Evolutionary conservation across 2,113 vertebrate genomes (phyloP).

Genomic region (Balaeniceps rex): DNA sequence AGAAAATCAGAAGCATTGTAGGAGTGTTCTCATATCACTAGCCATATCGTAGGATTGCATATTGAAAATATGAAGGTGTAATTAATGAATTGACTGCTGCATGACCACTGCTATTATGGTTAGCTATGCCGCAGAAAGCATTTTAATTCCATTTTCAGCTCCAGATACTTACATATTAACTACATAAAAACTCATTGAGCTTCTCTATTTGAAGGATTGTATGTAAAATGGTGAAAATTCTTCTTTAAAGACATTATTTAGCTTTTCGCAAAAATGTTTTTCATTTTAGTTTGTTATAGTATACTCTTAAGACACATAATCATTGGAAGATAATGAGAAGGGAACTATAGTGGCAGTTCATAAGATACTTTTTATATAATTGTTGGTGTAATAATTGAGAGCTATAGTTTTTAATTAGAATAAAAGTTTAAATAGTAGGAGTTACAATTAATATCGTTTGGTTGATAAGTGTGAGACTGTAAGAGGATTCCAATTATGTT

Average conservation of each 20-base stretch:
- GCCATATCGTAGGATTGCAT: not conserved
- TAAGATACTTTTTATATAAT: not conserved
- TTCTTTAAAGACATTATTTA: not conserved
- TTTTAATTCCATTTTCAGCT: not conserved
- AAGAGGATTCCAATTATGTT: not conserved
- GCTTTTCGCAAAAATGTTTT: not conserved
- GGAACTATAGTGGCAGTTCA: not conserved
- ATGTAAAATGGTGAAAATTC: not conserved
- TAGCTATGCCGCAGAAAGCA: not conserved
- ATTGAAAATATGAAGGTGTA: not conserved
- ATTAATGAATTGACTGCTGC: not conserved
- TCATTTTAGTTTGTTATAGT: not conserved
- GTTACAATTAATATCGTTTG: not conserved
- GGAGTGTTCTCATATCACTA: not conserved
- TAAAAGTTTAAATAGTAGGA: not conserved
- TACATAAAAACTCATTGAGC: not conserved
- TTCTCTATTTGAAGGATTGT: not conserved
- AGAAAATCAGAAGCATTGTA: not conserved
- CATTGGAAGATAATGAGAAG: not conserved
- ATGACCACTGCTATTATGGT: not conserved
- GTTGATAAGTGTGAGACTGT: not conserved
- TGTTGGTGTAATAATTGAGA: not conserved
- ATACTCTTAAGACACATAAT: not conserved
- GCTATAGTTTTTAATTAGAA: not conserved
- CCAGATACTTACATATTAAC: not conserved